These are phyloP conservation scores for Poeciliopsis presidionis DNA, from an alignment of 2,797 vertebrate species.

Conservation along the genomic window DNA sequence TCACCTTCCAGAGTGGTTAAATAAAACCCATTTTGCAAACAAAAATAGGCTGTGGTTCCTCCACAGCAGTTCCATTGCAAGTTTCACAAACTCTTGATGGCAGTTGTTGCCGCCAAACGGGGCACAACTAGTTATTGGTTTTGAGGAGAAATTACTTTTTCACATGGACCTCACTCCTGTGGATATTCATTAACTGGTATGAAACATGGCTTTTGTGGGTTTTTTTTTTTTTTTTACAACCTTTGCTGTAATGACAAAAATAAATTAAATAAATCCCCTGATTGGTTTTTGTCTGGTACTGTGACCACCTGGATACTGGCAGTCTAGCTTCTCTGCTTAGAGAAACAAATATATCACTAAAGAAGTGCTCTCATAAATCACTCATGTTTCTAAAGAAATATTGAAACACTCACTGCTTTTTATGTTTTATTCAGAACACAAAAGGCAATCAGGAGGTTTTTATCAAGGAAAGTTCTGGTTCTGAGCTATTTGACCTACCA, in stretches of 20 bases:
- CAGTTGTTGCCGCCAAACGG: background rate
- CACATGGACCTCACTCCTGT: background rate
- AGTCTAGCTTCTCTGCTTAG: background rate
- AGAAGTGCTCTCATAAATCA: background rate
- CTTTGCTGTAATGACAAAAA: too few relatives aligned
- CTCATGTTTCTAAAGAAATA: background rate
- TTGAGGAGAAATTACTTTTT: background rate
- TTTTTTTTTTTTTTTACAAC: background rate
- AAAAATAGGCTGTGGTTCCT: background rate
- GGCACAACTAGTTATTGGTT: background rate
- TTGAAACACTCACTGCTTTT: background rate
- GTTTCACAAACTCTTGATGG: background rate
- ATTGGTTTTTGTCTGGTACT: background rate
- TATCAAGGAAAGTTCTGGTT: too few relatives aligned
- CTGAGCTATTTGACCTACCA: background rate
- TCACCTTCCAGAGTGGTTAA: background rate
- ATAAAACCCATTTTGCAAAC: background rate
- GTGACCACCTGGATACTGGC: background rate
- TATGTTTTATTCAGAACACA: background rate
- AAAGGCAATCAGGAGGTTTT: background rate
- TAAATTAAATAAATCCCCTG: too few relatives aligned
- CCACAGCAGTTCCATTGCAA: background rate
- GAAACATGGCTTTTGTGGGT: background rate
- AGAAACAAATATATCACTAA: too few relatives aligned
- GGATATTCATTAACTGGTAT: too few relatives aligned